Evolutionary conservation across 2,113 vertebrate species (phyloP), one percentile per base, ranked within the genome.

Genomic region (Myodes glareolus): DNA sequence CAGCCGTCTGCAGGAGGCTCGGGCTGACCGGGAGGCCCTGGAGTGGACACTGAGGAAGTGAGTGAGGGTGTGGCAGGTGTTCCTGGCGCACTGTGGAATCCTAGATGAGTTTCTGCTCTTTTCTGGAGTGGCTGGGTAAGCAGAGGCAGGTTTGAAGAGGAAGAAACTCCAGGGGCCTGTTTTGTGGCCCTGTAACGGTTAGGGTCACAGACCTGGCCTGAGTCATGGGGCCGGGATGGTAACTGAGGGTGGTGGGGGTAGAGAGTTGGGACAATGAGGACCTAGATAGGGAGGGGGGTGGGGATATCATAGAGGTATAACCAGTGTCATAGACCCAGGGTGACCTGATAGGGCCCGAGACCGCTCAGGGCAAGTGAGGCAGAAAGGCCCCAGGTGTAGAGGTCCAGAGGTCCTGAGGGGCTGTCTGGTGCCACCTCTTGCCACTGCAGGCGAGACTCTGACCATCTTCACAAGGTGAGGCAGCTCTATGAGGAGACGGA

Each of bases 401-500:
- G 36, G 4, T 21, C 29, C 21, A 9, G 50, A 39, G 87, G 21
- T 8, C 6, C 85, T 75, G 19, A 86, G 1, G 45, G 0, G 80
- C 85, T 13, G 0, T 50, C 61, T 5, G 63, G n/a, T 1, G 1
- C 39, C 21, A 0, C 23, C 47, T 52, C 6, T 33, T 25, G 29
- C 47, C 90, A 36, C 61, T 0, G 19, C 98, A 99, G 99, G 82
- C 81, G 42, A 0, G 97, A 98, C 95, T 96, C 98, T 0, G 99
- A 98, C 81, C 99, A 99, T 1, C 97, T 97, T 10, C 92, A 21
- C 5, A 97, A 98, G 73, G 98, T 99, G 73, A 98, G 97, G 95
- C 98, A 95, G 97, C 98, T 99, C 36, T 98, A 98, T 0, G 97
- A 98, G 92, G 98, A 98, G 76, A 98, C 98, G 97, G 98, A 99